Evolutionary conservation across 2,888 invertebrate species (phyloP), one percentile per base, ranked within the genome.

Genomic region (Polymixis lichenea): DNA sequence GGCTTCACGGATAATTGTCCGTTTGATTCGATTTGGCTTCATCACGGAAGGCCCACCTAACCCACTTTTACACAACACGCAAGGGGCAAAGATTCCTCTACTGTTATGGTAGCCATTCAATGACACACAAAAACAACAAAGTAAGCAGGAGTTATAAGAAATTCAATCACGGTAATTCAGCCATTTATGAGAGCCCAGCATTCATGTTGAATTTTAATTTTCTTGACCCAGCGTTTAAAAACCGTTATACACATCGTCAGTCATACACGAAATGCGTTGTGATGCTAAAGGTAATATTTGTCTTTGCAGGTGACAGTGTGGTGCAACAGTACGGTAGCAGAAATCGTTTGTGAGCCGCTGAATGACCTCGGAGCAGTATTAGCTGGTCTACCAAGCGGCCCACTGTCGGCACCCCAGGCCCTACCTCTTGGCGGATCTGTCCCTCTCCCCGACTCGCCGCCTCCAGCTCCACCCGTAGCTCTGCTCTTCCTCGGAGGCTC

Each of bases 401-500:
- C 96, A 0, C 87, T 95, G 17, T 94, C 94, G 13, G 93, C 94
- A 1, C 94, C 94, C 8, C 90, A 92, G 49, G 87, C 92, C 1
- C 91, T 95, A 1, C 93, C 95, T 3, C 89, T 95, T 2, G 91
- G 91, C 15, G 91, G 93, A 2, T 91, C 92, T 0, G 83, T 95
- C 38, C 94, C 95, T 0, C 89, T 92, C 0, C 95, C 96, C 0
- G 88, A 91, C 5, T 87, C 92, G 0, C 86, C 89, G 1, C 89
- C 93, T 0, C 78, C 90, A 0, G 89, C 93, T 0, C 95, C 96
- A 8, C 96, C 96, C 0, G 91, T 93, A 0, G 96, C 97, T 0
- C 91, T 97, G 61, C 93, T 97, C 65, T 96, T 97, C 77, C 96
- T 97, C 55, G 97, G 97, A 58, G 97, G 97, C 1, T 97, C 97